Evolutionary conservation across 2,797 vertebrate species (phyloP).

Genomic region (Pantherophis vulpinus): DNA sequence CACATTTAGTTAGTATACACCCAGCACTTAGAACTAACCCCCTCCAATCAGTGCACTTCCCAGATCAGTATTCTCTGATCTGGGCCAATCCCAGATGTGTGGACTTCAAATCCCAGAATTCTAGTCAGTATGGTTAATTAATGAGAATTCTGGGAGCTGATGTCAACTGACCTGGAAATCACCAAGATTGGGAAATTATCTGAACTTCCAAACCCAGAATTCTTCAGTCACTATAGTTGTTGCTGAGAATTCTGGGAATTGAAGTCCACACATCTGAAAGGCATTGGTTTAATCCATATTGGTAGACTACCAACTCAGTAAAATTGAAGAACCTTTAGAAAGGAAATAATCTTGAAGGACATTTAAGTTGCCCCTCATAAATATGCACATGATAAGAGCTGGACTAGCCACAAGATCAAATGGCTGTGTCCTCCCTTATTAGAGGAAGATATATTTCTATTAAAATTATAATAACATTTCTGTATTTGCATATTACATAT

Average conservation of each 20-base stretch:
- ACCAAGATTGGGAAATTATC: neutral
- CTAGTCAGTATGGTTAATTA: neutral
- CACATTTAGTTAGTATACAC: neutral
- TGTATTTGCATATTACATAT: neutral
- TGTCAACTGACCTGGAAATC: neutral
- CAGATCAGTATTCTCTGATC: neutral
- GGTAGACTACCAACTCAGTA: neutral
- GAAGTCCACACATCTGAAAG: neutral
- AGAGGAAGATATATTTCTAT: neutral
- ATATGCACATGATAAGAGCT: neutral
- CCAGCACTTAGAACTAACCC: neutral
- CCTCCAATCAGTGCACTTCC: neutral
- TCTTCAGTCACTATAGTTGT: neutral
- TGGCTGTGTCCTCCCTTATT: neutral
- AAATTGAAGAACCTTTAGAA: neutral
- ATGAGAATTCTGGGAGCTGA: neutral
- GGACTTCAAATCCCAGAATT: neutral
- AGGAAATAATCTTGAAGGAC: neutral
- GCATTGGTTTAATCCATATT: neutral
- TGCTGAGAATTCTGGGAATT: neutral
- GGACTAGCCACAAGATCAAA: too few species aligned
- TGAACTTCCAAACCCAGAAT: neutral
- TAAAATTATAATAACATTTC: neutral
- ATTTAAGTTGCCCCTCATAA: neutral
- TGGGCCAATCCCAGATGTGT: neutral